phyloP scores from a whole-genome alignment of 2,113 vertebrate genomes.

The Melanostigma gelatinosum region DNA sequence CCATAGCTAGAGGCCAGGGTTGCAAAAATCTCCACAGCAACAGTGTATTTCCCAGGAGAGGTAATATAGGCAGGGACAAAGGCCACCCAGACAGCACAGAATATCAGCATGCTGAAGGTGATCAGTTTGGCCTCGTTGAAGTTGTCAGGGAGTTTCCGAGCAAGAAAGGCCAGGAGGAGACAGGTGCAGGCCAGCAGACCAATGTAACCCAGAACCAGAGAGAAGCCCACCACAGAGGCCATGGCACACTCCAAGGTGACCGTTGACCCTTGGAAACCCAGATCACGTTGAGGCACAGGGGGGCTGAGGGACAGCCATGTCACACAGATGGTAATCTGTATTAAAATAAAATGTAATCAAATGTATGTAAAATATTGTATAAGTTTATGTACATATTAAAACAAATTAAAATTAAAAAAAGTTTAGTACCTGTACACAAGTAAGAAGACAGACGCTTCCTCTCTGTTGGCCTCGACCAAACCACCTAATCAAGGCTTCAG shows the following conservation, averaged over 20 bases:
- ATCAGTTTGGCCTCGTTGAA: too few species aligned
- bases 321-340: constrained; percentile 77
- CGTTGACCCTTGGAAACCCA: constrained; percentile 65
- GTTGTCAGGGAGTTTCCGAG: too few species aligned
- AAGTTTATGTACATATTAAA: not conserved
- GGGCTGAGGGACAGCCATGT: constrained; percentile 78
- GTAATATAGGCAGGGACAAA: constrained; percentile 82
- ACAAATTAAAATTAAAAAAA: not conserved
- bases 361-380: not conserved
- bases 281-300: constrained; percentile 70
- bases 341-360: constrained; percentile 11
- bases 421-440: constrained; percentile 60
- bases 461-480: constrained; percentile 79
- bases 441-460: constrained; percentile 69
- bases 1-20: constrained; percentile 79
- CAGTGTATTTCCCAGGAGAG: constrained; percentile 77
- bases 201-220: too few species aligned
- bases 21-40: constrained; percentile 79
- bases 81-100: constrained; percentile 39
- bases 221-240: constrained; percentile 77
- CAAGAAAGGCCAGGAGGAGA: too few species aligned
- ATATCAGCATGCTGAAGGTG: too few species aligned
- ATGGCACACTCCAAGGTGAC: constrained; percentile 80
- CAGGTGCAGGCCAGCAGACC: too few species aligned
- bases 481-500: constrained; percentile 72